A percentile compares a stretch with the other conserved stretches of the same genome.
Evolutionary conservation across 2,888 invertebrate species (phyloP).

Genomic region (Spicauda simplicius): DNA sequence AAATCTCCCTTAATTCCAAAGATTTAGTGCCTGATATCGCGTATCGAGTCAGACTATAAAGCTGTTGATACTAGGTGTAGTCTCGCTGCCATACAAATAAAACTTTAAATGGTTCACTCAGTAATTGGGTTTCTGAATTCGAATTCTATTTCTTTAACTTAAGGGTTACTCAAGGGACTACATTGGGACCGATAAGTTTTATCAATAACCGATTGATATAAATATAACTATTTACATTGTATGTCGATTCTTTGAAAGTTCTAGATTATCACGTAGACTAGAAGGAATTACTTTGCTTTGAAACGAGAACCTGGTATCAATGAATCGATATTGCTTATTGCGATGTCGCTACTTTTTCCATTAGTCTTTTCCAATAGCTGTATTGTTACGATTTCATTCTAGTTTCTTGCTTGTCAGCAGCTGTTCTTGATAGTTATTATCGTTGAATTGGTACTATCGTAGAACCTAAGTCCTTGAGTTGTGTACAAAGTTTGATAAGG

Average conservation of each 20-base stretch:
- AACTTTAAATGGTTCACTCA: conserved; percentile 28
- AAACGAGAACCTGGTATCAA: conserved; percentile 9
- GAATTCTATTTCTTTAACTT: conserved; percentile 24
- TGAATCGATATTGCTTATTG: background rate
- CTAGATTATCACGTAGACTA: conserved; percentile 10
- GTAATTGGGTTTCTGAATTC: conserved; percentile 21
- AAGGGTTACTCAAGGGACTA: conserved; percentile 14
- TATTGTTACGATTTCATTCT: background rate
- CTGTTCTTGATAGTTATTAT: background rate
- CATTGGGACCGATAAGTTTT: conserved; percentile 28
- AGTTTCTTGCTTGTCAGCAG: background rate
- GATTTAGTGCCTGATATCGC: conserved; percentile 31
- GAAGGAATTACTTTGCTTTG: conserved; percentile 8
- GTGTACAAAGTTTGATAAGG: too few species aligned
- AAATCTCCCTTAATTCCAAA: conserved; percentile 31
- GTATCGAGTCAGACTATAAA: conserved; percentile 19
- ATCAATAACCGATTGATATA: conserved; percentile 34
- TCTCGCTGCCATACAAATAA: conserved; percentile 35
- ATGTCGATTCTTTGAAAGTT: conserved; percentile 19
- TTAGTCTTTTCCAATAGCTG: background rate
- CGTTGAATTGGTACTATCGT: too few species aligned
- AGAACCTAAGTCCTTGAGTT: too few species aligned
- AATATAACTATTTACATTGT: conserved; percentile 33
- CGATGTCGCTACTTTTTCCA: background rate
- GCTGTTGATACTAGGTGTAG: conserved; percentile 33